A percentile compares a stretch with the other conserved stretches of the same genome.
These are phyloP conservation scores for Melangyna quadrimaculata DNA, from an alignment of 2,888 invertebrate species.

Conservation along the genomic window DNA sequence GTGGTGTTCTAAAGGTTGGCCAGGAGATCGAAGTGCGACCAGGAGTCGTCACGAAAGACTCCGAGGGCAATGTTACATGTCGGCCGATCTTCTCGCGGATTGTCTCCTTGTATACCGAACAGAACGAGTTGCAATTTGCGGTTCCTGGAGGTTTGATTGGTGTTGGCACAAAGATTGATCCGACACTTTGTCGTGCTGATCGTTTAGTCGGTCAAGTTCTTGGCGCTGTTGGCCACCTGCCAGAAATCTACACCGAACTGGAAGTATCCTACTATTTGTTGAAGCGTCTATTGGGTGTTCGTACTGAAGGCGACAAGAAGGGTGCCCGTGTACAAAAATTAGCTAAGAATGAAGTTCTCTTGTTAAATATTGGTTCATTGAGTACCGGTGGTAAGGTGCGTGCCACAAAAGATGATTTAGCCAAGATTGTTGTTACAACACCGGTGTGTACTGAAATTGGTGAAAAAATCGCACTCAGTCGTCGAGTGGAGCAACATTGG, in stretches of 20 bases:
- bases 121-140: constrained; percentile 98
- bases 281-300: constrained; percentile 96
- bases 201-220: constrained; percentile 98
- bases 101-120: constrained; percentile 98
- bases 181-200: constrained; percentile 98
- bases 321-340: constrained; percentile 98
- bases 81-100: constrained; percentile 98
- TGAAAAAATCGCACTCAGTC: constrained; percentile 99
- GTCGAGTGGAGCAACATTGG: constrained; percentile 99
- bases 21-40: constrained; percentile 99
- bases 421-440: constrained; percentile 97
- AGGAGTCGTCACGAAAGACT: constrained; percentile 97
- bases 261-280: constrained; percentile 99
- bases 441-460: constrained; percentile 99
- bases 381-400: constrained; percentile 98
- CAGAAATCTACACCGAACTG: constrained; percentile 98
- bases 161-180: constrained; percentile 99
- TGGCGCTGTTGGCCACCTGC: constrained; percentile 97
- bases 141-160: constrained; percentile 99
- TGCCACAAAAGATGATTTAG: constrained; percentile 97
- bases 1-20: constrained; percentile 97
- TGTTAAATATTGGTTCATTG: constrained; percentile 99
- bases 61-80: constrained; percentile 97
- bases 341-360: constrained; percentile 93
- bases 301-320: constrained; percentile 99